Conservation (phyloP, 1,140 invertebrate species). For the Lethocerus indicus region DNA sequence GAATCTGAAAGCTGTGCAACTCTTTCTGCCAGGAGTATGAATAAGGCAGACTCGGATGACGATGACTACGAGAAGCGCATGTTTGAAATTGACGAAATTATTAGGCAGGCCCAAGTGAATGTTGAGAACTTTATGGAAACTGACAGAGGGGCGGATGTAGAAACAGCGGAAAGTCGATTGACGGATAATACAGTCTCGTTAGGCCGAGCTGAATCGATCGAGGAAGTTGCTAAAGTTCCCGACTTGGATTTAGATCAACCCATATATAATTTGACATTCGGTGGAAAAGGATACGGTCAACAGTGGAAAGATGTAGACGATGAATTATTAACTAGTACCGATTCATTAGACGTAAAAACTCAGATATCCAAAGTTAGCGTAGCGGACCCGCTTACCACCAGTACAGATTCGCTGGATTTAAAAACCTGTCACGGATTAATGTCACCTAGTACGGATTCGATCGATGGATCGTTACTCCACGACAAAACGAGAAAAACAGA, state of each 20-base stretch:
- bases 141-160: slow-evolving; percentile 24
- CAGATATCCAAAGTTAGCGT: slow-evolving; percentile 10
- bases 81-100: slow-evolving; percentile 57
- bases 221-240: slow-evolving; percentile 29
- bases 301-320: slow-evolving; percentile 18
- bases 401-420: slow-evolving; percentile 37
- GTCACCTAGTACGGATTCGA: slow-evolving; percentile 42
- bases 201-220: slow-evolving; percentile 29
- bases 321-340: slow-evolving; percentile 25
- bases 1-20: slow-evolving; percentile 50
- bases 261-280: slow-evolving; percentile 14
- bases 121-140: slow-evolving; percentile 31
- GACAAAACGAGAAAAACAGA: slow-evolving; percentile 22
- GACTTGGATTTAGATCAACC: slow-evolving; percentile 29
- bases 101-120: slow-evolving; percentile 47
- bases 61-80: slow-evolving; percentile 52
- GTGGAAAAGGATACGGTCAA: slow-evolving; percentile 18
- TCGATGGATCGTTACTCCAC: slow-evolving; percentile 35
- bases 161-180: slow-evolving; percentile 19
- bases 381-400: slow-evolving; percentile 22
- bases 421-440: slow-evolving; percentile 30
- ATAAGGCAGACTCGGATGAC: slow-evolving; percentile 27
- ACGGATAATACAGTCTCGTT: slow-evolving; percentile 30
- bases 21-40: slow-evolving; percentile 35
- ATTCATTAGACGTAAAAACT: slow-evolving; percentile 24